phyloP scores from a whole-genome alignment of 2,797 vertebrate genomes.

The Furcifer pardalis region DNA sequence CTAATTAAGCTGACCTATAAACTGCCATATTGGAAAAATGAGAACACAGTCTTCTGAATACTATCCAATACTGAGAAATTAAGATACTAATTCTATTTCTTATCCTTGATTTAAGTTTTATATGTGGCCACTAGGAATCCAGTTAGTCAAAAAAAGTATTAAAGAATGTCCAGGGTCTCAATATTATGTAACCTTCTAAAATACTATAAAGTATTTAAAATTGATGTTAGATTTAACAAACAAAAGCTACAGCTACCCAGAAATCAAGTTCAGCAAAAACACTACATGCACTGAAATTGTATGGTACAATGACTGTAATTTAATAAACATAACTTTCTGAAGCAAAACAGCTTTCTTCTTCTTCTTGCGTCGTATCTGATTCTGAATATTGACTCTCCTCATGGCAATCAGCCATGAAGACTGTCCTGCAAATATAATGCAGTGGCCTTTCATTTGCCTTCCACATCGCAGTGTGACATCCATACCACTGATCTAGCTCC shows the following conservation, averaged over 20 bases:
- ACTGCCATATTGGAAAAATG: background rate
- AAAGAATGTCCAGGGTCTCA: background rate
- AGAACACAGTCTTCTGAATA: background rate
- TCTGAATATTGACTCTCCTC: no score
- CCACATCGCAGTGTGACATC: no score
- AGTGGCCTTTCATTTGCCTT: no score
- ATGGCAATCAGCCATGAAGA: no score
- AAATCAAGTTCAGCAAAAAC: background rate
- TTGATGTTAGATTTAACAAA: background rate
- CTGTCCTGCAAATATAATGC: no score
- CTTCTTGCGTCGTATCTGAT: no score
- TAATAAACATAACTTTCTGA: background rate
- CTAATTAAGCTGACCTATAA: constrained; percentile 15
- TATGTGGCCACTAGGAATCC: background rate
- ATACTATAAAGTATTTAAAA: background rate
- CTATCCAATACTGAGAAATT: constrained; percentile 11
- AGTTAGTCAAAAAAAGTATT: background rate
- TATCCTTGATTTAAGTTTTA: constrained; percentile 8
- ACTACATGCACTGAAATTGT: background rate
- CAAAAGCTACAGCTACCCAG: rapidly evolving
- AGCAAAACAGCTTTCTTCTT: background rate
- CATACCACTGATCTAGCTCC: no score
- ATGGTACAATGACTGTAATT: background rate
- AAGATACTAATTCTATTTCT: background rate
- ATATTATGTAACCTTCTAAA: background rate